phyloP scores from a whole-genome alignment of 2,888 invertebrate genomes.

The Ligdia adustata region DNA sequence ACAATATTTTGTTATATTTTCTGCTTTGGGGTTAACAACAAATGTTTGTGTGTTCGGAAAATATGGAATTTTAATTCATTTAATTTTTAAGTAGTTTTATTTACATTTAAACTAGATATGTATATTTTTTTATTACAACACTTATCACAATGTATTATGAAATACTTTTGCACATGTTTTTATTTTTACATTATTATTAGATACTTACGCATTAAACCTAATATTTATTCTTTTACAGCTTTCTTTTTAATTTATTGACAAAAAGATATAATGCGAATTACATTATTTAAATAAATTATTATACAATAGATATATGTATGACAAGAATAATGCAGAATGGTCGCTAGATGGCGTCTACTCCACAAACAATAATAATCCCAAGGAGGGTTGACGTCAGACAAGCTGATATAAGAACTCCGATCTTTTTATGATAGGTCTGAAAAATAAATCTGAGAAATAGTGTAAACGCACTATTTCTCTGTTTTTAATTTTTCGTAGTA shows the following conservation, averaged over 20 bases:
- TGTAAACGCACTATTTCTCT: too few species aligned
- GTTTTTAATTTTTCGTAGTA: too few species aligned
- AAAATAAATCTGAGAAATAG: too few species aligned
- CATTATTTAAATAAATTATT: conserved; percentile 17
- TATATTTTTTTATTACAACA: conserved; percentile 46
- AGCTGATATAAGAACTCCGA: too few species aligned
- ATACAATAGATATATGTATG: conserved; percentile 25
- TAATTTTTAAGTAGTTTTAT: too few species aligned
- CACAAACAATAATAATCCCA: too few species aligned
- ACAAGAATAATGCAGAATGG: too few species aligned
- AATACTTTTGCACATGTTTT: conserved; percentile 37
- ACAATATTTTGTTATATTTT: too few species aligned
- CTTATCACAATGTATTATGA: conserved; percentile 59
- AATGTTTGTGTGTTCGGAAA: not conserved
- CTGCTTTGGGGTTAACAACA: not conserved
- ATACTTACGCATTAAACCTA: conserved; percentile 11
- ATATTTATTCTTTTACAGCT: conserved; percentile 6
- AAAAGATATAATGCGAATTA: not conserved
- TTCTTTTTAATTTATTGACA: not conserved
- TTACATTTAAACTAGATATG: conserved; percentile 46
- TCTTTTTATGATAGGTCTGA: too few species aligned
- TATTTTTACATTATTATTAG: conserved; percentile 16
- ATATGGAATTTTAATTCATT: not conserved
- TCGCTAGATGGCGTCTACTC: too few species aligned
- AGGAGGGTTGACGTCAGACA: too few species aligned